Base-by-base conservation (phyloP, 2,113 vertebrate genomes). In the Triplophysa dalaica region DNA sequence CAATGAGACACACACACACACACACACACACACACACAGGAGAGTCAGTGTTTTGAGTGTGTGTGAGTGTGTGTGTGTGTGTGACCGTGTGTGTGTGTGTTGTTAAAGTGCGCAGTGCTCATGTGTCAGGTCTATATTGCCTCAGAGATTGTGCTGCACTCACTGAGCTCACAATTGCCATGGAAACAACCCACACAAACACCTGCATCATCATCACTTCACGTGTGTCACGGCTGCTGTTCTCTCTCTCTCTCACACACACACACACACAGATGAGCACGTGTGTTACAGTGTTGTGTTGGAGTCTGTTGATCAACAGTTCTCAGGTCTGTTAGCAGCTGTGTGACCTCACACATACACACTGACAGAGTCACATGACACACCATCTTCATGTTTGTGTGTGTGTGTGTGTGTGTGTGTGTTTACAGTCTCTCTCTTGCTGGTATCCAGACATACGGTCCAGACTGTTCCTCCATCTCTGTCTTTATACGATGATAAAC, bases 401-500 rank as follows among this genome's bases (percentile, higher is more conserved):
- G 60, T 12, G 38, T 45, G 41, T 75, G 73, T 50, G 38, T 63
- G 41, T 26, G 74, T 63, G 29, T 29, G 75, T 38, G 69, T 41
- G 70, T 74, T 74, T 45, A 75, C 89, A 96, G 94, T 87, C 94
- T 93, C 86, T 95, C 95, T 1, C 93, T 87, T 66, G 94, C 92
- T 0, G 93, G 94, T 38, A 96, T 92, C 95, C 95, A 96, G 88
- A 96, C 95, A 88, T 96, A 96, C 0, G 95, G 95, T 9, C 95
- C 95, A n/a, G 95, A 96, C 83, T 96, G 94, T 85, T 96, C 95
- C 87, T 96, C 95, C 0, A 96, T 95, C 85, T 95, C 92, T 0
- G 91, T 89, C 81, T 95, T 96, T 72, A 94, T 89, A 63, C 92
- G 94, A 89, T 94, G 94, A 88, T 96, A 96, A 63, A 96, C 93